phyloP scores from a whole-genome alignment of 1,140 invertebrate genomes.

The Elymnias hypermnestra region DNA sequence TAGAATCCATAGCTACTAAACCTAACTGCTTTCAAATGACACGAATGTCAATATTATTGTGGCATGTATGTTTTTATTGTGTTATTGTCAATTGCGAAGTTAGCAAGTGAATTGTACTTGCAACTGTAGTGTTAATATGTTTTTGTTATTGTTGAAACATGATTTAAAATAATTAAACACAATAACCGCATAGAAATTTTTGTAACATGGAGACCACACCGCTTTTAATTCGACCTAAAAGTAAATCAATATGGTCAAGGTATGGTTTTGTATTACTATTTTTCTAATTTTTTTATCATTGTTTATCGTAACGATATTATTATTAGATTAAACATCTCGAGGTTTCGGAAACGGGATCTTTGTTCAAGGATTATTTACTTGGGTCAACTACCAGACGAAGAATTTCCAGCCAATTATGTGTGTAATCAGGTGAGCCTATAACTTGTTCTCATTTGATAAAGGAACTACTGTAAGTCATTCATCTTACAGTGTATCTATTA shows the following conservation, averaged over 20 bases:
- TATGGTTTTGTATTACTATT: constrained; percentile 26
- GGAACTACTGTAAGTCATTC: constrained; percentile 5
- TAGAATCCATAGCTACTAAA: too few relatives aligned
- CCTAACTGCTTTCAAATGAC: too few relatives aligned
- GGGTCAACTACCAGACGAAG: constrained; percentile 79
- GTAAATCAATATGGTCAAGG: constrained; percentile 69
- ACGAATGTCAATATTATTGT: too few relatives aligned
- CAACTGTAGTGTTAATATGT: background rate
- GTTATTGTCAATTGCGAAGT: too few relatives aligned
- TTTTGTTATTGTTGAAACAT: background rate
- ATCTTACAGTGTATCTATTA: background rate
- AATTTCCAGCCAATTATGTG: constrained; percentile 96
- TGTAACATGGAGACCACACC: constrained; percentile 62
- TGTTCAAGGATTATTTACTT: constrained; percentile 63
- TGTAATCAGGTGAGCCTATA: constrained; percentile 84
- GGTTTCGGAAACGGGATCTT: constrained; percentile 53
- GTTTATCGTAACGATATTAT: constrained; percentile 24
- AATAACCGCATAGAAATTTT: too few relatives aligned
- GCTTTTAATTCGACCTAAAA: constrained; percentile 55
- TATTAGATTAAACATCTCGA: constrained; percentile 51
- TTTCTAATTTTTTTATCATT: constrained; percentile 17
- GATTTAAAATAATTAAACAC: too few relatives aligned
- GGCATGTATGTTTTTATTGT: too few relatives aligned
- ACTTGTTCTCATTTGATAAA: constrained; percentile 2
- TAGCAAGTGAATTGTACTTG: background rate